These are phyloP conservation scores for Papilio polytes DNA, from an alignment of 1,140 invertebrate species.

Conservation along the genomic window DNA sequence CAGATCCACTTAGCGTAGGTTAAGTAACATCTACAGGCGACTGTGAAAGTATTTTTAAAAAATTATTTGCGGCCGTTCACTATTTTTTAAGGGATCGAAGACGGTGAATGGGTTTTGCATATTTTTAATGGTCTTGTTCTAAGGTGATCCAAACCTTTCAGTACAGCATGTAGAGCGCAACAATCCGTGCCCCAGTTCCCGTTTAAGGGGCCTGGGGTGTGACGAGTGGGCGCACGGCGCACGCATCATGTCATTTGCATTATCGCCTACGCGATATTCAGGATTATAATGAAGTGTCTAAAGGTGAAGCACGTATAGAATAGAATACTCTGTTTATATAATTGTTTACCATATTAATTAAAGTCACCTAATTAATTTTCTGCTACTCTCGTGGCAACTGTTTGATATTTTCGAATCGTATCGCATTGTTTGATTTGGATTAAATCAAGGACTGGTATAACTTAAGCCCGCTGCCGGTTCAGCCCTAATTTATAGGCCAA, in stretches of 20 bases:
- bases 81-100: no score
- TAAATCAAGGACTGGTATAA: no score
- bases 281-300: constrained; percentile 4
- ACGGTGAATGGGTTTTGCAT: no score
- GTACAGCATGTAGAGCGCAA: background rate
- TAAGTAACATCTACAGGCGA: no score
- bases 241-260: constrained; percentile 10
- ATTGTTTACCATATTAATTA: background rate
- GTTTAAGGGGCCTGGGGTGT: background rate
- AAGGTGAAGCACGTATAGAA: background rate
- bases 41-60: no score
- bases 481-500: no score
- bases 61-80: no score
- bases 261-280: background rate
- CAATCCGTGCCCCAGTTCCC: background rate
- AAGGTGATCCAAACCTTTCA: background rate
- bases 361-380: background rate
- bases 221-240: background rate
- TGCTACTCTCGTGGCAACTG: no score
- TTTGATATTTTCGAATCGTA: no score
- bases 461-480: no score
- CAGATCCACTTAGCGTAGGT: no score
- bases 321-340: background rate
- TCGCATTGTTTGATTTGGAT: no score
- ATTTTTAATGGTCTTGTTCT: background rate